Conservation (phyloP, 2,113 vertebrate species). For the Archilochus colubris region DNA sequence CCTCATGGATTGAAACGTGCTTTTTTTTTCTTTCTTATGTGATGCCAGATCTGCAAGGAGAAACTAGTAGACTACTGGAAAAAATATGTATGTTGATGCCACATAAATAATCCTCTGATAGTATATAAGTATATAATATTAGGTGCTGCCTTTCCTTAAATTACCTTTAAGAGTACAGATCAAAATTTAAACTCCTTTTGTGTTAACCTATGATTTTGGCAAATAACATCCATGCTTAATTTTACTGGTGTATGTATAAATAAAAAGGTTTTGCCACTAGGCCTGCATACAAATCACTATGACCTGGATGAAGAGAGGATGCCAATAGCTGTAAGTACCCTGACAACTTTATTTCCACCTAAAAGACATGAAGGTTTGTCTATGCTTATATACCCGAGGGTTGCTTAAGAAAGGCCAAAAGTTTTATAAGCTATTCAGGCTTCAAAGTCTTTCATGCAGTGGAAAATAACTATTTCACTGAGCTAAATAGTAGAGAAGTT, state of each 20-base stretch:
- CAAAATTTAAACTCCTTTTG: not conserved
- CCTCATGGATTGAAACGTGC: not conserved
- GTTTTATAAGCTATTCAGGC: conserved; percentile 33
- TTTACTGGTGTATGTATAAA: not conserved
- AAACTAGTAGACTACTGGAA: not conserved
- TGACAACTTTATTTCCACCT: not conserved
- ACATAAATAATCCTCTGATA: not conserved
- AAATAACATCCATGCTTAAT: not conserved
- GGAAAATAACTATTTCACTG: conserved; percentile 10
- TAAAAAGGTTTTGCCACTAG: not conserved
- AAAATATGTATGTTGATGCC: not conserved
- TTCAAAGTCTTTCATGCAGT: conserved; percentile 18
- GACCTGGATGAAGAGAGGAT: not conserved
- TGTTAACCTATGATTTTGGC: not conserved
- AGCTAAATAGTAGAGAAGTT: conserved; percentile 8
- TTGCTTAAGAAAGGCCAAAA: conserved; percentile 2
- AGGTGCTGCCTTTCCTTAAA: not conserved
- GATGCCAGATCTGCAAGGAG: not conserved
- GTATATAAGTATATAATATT: not conserved
- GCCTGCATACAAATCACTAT: not conserved
- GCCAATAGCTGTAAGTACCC: rapidly evolving
- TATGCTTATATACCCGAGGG: not conserved
- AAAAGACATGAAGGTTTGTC: not conserved
- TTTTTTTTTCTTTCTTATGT: not conserved
- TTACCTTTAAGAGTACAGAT: not conserved